phyloP scores from a whole-genome alignment of 2,113 vertebrate genomes.

The Cyanoderma ruficeps region DNA sequence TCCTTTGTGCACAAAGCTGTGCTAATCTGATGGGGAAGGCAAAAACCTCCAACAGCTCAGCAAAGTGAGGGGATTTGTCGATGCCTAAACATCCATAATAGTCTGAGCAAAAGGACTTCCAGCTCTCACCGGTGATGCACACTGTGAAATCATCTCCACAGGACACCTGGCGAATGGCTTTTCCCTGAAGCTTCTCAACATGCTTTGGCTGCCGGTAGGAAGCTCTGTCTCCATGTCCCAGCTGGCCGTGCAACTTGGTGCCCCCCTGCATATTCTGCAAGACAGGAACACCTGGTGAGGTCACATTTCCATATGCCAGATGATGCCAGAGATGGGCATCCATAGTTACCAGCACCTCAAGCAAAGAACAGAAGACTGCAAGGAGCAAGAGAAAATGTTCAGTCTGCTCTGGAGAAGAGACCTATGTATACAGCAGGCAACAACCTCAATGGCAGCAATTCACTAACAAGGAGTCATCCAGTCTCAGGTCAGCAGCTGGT shows the following conservation, averaged over 20 bases:
- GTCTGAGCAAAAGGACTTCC: background rate
- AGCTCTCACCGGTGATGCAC: conserved; percentile 88
- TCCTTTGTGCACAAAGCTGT: background rate
- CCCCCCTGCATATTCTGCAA: conserved; percentile 94
- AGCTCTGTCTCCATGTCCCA: conserved; percentile 95
- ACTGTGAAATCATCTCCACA: conserved; percentile 96
- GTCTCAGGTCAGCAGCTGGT: background rate
- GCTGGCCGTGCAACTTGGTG: conserved; percentile 93
- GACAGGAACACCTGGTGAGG: conserved; percentile 29
- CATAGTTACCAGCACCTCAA: background rate
- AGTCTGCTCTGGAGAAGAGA: background rate
- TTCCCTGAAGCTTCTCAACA: conserved; percentile 93
- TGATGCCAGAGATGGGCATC: background rate
- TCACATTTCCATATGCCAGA: background rate
- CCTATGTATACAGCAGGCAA: background rate
- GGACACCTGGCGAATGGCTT: conserved; percentile 91
- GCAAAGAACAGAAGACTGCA: background rate
- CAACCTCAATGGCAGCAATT: background rate
- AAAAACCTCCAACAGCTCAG: background rate
- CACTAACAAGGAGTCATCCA: background rate
- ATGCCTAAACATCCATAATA: accelerated
- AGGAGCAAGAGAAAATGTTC: background rate
- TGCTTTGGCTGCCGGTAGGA: conserved; percentile 94
- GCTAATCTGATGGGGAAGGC: background rate
- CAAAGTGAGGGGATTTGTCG: background rate